Conservation (phyloP, 2,888 invertebrate species). For the Pyralis farinalis region DNA sequence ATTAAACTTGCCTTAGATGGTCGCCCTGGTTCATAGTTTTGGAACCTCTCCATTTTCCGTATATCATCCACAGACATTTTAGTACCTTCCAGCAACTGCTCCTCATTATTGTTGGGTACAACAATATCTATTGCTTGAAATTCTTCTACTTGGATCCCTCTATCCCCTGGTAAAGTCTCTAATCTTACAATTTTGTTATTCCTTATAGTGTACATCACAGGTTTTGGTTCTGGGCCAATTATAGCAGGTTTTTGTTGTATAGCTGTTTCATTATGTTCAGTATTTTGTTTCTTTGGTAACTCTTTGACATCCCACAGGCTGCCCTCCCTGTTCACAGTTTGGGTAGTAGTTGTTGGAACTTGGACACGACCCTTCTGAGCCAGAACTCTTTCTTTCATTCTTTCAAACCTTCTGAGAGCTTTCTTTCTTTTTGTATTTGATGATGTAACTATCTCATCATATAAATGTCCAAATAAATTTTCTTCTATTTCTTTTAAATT, state of each 20-base stretch:
- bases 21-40: conserved; percentile 72
- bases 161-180: conserved; percentile 35
- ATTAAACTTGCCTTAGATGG: conserved; percentile 73
- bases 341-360: conserved; percentile 20
- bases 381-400: conserved; percentile 55
- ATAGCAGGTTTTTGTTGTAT: no score
- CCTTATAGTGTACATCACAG: conserved; percentile 72
- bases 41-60: conserved; percentile 72
- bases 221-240: conserved; percentile 41
- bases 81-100: conserved; percentile 62
- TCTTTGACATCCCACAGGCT: conserved; percentile 72
- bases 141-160: conserved; percentile 26
- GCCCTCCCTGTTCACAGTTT: conserved; percentile 36
- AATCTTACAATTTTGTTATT: conserved; percentile 72
- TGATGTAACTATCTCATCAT: conserved; percentile 42
- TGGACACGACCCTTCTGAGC: conserved; percentile 37
- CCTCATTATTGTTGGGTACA: conserved; percentile 52
- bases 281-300: conserved; percentile 24
- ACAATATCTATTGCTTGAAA: conserved; percentile 34
- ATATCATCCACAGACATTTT: conserved; percentile 77
- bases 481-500: conserved; percentile 70
- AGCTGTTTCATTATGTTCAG: conserved; percentile 16
- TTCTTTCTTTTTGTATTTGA: conserved; percentile 68
- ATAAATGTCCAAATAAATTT: conserved; percentile 67
- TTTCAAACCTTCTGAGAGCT: conserved; percentile 63